Evolutionary conservation across 2,797 vertebrate species (phyloP).

Genomic region (Tamandua tetradactyla): DNA sequence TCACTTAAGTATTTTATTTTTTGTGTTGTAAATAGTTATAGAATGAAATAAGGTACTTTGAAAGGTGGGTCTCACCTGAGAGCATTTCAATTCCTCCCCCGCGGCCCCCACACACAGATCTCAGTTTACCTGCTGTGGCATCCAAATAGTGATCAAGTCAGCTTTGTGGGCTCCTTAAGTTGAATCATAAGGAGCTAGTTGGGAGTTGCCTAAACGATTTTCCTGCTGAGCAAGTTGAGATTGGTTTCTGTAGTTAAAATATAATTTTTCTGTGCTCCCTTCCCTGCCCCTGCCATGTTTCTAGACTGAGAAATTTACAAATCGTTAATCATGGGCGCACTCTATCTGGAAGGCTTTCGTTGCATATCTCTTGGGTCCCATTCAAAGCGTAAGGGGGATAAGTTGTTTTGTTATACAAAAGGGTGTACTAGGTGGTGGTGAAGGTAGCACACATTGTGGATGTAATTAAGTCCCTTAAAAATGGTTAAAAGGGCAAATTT

Average conservation of each 20-base stretch:
- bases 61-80: constrained; percentile 28
- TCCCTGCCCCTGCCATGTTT: background rate
- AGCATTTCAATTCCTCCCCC: constrained; percentile 28
- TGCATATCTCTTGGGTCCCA: background rate
- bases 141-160: constrained; percentile 55
- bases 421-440: background rate
- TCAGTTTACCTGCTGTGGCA: constrained; percentile 68
- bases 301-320: background rate
- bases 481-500: no score
- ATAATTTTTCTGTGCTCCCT: constrained; percentile 62
- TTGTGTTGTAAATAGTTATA: constrained; percentile 78
- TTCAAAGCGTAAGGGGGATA: background rate
- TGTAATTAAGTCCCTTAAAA: no score
- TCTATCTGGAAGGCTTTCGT: background rate
- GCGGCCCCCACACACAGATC: no score
- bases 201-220: constrained; percentile 84
- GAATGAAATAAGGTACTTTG: constrained; percentile 50
- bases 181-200: constrained; percentile 55
- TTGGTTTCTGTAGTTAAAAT: constrained; percentile 75
- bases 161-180: constrained; percentile 71
- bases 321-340: background rate
- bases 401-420: background rate
- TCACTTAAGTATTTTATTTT: constrained; percentile 56
- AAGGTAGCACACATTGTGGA: no score
- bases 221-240: constrained; percentile 83